phyloP scores from a whole-genome alignment of 2,888 invertebrate genomes.

The Drosophila paucipuncta region DNA sequence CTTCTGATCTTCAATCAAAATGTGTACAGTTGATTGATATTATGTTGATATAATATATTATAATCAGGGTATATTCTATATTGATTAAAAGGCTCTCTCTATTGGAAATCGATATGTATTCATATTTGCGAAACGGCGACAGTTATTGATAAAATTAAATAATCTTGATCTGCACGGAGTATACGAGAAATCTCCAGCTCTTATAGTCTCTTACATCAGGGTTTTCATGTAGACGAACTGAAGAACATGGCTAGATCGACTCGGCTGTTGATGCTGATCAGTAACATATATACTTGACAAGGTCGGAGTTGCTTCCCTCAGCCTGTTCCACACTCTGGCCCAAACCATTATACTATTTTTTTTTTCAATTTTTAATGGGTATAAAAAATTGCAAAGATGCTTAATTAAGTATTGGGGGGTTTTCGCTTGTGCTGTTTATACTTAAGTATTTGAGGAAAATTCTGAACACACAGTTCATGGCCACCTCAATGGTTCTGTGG shows the following conservation, averaged over 20 bases:
- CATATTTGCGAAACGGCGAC: not conserved
- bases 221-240: not conserved
- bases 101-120: not conserved
- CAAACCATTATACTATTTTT: not conserved
- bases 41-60: not conserved
- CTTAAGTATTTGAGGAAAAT: conserved; percentile 22
- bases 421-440: conserved; percentile 32
- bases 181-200: not conserved
- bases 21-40: not conserved
- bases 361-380: not conserved
- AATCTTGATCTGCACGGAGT: not conserved
- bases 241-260: not conserved
- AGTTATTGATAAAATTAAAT: not conserved
- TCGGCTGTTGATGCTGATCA: not conserved
- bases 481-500: conserved; percentile 38
- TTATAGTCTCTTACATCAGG: not conserved
- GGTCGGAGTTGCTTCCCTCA: not conserved
- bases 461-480: conserved; percentile 68
- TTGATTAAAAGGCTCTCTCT: not conserved
- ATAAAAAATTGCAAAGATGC: conserved; percentile 14
- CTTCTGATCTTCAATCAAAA: not conserved
- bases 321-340: not conserved
- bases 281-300: not conserved
- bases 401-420: conserved; percentile 35
- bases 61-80: not conserved